Conservation (phyloP, 1,140 invertebrate species). For the Lanistes nyassanus region DNA sequence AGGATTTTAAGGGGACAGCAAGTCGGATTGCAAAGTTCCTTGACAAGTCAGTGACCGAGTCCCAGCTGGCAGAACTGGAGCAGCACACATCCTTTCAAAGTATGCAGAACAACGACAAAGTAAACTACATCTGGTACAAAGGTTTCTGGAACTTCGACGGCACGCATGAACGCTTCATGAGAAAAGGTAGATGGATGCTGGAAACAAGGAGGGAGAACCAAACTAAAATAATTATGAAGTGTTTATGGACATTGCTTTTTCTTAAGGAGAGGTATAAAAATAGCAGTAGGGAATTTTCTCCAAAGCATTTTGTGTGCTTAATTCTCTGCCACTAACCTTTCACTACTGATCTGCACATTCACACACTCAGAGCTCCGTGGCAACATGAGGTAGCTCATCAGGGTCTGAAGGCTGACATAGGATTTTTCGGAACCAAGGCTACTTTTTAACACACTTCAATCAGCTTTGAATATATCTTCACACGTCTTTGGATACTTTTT, state of each 20-base stretch:
- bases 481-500: constrained; percentile 3
- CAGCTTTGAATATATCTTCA: no score
- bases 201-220: background rate
- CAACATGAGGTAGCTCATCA: no score
- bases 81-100: constrained; percentile 82
- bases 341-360: no score
- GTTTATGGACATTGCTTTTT: background rate
- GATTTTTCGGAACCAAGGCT: no score
- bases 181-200: constrained; percentile 64
- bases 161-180: constrained; percentile 64
- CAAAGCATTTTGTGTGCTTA: no score
- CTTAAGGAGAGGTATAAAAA: background rate
- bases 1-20: constrained; percentile 65
- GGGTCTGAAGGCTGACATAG: no score
- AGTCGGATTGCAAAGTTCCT: constrained; percentile 79
- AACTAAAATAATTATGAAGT: background rate
- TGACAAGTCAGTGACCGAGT: constrained; percentile 74
- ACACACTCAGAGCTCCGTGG: no score
- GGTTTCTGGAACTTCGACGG: constrained; percentile 65
- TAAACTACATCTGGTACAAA: constrained; percentile 69
- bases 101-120: constrained; percentile 77
- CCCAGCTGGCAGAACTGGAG: constrained; percentile 75
- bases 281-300: no score
- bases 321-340: no score
- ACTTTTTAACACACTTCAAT: no score